Conservation (phyloP, 1,140 invertebrate species). For the Pogonomyrmex barbatus region DNA sequence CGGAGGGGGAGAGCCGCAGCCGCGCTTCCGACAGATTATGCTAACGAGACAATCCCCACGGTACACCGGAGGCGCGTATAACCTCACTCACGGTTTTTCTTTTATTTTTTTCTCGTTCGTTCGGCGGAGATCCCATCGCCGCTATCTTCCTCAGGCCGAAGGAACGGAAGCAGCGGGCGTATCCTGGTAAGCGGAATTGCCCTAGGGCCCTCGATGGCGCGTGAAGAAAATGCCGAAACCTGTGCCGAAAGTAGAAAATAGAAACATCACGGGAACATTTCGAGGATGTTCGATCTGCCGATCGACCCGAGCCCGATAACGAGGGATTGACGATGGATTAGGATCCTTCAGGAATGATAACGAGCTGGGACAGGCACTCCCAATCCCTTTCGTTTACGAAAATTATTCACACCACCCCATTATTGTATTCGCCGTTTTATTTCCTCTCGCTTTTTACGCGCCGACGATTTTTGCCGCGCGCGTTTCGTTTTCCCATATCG, state of each 20-base stretch:
- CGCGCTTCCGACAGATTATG: conserved; percentile 78
- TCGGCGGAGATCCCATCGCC: conserved; percentile 54
- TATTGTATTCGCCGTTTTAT: neutral
- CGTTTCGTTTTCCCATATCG: neutral
- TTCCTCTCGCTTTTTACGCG: neutral
- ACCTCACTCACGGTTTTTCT: conserved; percentile 63
- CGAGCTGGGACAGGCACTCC: neutral
- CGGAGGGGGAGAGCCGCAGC: conserved; percentile 68
- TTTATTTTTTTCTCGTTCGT: conserved; percentile 75
- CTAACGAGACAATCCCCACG: conserved; percentile 80
- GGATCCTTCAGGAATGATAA: neutral
- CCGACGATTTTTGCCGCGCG: conserved; percentile 1
- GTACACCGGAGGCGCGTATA: conserved; percentile 64
- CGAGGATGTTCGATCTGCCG: neutral
- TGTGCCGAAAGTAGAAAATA: conserved; percentile 6
- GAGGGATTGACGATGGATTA: neutral
- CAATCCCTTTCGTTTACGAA: neutral
- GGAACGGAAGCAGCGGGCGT: neutral
- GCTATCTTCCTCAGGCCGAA: conserved; percentile 50
- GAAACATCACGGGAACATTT: conserved; percentile 8
- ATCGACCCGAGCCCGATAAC: neutral
- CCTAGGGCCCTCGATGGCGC: neutral
- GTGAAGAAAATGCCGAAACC: conserved; percentile 18
- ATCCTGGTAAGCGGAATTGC: conserved; percentile 23
- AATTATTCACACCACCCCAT: neutral